Base-by-base conservation (phyloP, 2,888 invertebrate genomes). In the Plagodis dolabraria region DNA sequence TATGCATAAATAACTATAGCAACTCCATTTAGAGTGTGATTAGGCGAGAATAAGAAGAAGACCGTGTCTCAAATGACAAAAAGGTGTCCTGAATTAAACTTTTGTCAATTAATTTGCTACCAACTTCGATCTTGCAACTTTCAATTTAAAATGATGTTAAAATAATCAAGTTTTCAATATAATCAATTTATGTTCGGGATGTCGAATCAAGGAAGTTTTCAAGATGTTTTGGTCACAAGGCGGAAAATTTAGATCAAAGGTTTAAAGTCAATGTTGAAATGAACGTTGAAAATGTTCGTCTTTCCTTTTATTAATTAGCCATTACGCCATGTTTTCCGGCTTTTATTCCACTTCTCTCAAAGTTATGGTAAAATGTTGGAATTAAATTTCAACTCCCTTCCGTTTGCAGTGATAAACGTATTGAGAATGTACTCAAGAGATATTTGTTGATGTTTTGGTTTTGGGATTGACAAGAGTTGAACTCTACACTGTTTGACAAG, bases 171-270 rank as follows among this genome's bases (percentile, higher is more conserved):
- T 67, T 63, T 57, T 45, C 63, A 59, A 60, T 62, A 57, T 54
- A 67, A 67, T 65, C 61, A 67, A 65, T 62, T 63, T 55, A 57
- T 52, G 57, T 48, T 34, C 35, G 47, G 2, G 56, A 54, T 54
- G 53, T 50, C 49, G 58, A 66, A 54, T 58, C 44, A 56, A 43
- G 57, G 59, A 67, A 64, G 64, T 63, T 67, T 58, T 47, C 47
- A 47, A 64, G 57, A 67, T 67, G 67, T 64, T 67, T 60, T 58
- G 62, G 64, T 64, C 64, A 63, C 58, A 52, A 51, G 60, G 57
- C 52, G 57, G 63, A 64, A 67, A 67, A 61, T 64, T 67, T 64
- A 60, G 67, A 64, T 64, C 64, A 67, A 64, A 67, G 60, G 67
- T 51, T 60, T 61, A 49, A 53, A 63, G 63, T 61, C 62, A 64